Conservation (phyloP, 2,888 invertebrate species). For the Calliphora vomitoria region DNA sequence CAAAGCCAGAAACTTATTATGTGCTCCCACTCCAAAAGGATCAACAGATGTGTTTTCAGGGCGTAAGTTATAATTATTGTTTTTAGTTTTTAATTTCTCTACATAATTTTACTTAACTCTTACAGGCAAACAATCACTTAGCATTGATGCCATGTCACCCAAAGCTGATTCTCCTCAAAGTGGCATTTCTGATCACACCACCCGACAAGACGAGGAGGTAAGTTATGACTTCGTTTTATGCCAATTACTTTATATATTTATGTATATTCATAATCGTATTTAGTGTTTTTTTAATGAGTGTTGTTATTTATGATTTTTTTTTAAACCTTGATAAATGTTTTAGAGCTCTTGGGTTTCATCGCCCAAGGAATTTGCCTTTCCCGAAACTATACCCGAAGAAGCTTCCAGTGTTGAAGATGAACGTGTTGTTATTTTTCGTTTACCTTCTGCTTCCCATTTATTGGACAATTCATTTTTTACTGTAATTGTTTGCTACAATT, state of each 20-base stretch:
- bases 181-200: constrained; percentile 80
- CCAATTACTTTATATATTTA: not conserved
- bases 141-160: constrained; percentile 82
- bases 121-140: constrained; percentile 81
- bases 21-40: constrained; percentile 86
- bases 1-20: constrained; percentile 90
- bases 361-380: constrained; percentile 94
- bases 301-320: constrained; percentile 48
- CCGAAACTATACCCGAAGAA: constrained; percentile 96
- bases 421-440: constrained; percentile 94
- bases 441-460: constrained; percentile 91
- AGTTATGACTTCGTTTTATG: not conserved
- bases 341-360: constrained; percentile 92
- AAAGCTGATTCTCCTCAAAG: constrained; percentile 84
- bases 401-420: constrained; percentile 96
- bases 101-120: not conserved
- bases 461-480: constrained; percentile 93
- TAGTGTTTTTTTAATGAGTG: constrained; percentile 59
- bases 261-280: constrained; percentile 34
- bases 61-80: constrained; percentile 85
- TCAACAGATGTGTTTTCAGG: constrained; percentile 91
- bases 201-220: constrained; percentile 84
- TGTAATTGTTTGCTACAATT: constrained; percentile 84
- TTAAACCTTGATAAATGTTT: constrained; percentile 48
- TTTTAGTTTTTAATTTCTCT: not conserved